A percentile compares a stretch with the other conserved stretches of the same genome.
Conservation (phyloP, 23 tunicate species). For the Botrylloides violaceus region DNA sequence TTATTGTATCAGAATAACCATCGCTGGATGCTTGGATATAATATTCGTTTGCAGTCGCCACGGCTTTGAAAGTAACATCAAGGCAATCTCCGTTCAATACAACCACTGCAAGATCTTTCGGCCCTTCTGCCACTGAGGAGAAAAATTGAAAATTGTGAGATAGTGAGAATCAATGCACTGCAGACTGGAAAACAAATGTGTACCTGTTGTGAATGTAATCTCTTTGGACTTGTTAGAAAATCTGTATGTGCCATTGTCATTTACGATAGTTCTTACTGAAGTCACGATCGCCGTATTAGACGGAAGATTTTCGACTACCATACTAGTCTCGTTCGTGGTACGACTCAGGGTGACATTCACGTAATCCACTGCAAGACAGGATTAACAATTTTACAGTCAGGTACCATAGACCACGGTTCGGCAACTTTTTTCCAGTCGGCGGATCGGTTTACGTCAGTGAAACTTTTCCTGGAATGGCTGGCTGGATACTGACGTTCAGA, state of each 20-base stretch:
- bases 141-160: not conserved
- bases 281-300: slow-evolving; percentile 8
- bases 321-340: slow-evolving; percentile 4
- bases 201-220: slow-evolving; percentile 6
- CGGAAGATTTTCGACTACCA: not conserved
- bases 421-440: too few relatives aligned
- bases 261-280: slow-evolving; percentile 9
- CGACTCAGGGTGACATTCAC: not conserved
- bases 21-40: not conserved
- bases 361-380: slow-evolving; percentile 14
- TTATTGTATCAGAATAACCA: not conserved
- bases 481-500: not conserved
- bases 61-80: not conserved
- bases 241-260: not conserved
- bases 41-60: slow-evolving; percentile 1
- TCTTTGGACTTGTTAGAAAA: slow-evolving; percentile 4
- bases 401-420: too few relatives aligned
- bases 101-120: not conserved
- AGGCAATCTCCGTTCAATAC: not conserved
- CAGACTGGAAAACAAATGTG: not conserved
- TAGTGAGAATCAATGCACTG: not conserved
- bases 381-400: too few relatives aligned
- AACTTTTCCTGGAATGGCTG: not conserved
- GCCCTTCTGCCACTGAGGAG: slow-evolving; percentile 26
- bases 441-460: too few relatives aligned